Percentiles rank a stretch among this genome's conserved stretches.
These are phyloP conservation scores for Hemicentrotus pulcherrimus DNA, from an alignment of 35 echinoderm and acorn worm genomes.

Conservation along the genomic window DNA sequence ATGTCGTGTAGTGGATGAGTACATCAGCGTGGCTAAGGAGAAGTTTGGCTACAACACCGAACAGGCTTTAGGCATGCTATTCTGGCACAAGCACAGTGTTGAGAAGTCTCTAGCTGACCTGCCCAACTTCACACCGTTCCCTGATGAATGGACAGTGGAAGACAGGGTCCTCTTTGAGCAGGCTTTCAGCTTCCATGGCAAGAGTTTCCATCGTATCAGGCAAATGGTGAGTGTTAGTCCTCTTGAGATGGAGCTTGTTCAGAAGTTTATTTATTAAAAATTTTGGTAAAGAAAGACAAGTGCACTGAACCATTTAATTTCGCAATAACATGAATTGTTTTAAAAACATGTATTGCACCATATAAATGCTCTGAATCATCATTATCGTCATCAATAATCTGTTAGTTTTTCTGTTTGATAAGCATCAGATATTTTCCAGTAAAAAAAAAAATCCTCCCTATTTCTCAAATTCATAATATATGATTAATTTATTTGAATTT, in stretches of 20 bases:
- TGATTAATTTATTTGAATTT: too few relatives aligned
- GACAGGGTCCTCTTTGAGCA: constrained; percentile 98
- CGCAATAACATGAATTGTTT: background rate
- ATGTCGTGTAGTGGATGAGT: constrained; percentile 91
- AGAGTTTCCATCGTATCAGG: constrained; percentile 95
- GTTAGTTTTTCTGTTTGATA: too few relatives aligned
- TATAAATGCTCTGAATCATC: too few relatives aligned
- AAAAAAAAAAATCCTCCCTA: too few relatives aligned
- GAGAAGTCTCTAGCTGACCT: constrained; percentile 87
- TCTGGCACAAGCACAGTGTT: constrained; percentile 89
- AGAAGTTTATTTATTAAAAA: background rate
- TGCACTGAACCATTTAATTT: background rate
- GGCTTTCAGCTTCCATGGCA: constrained; percentile 97
- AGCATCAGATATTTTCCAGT: too few relatives aligned
- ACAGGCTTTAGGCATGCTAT: constrained; percentile 97
- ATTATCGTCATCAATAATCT: too few relatives aligned
- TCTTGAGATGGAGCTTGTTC: too few relatives aligned
- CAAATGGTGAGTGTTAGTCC: constrained; percentile 82
- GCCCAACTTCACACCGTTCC: constrained; percentile 97
- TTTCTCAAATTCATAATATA: too few relatives aligned
- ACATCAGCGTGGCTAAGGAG: constrained; percentile 93
- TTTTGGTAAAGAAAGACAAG: background rate
- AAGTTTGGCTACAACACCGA: constrained; percentile 99
- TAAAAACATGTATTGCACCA: background rate
- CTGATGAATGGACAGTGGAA: constrained; percentile 97